Percentiles rank a stretch among this genome's conserved stretches.
phyloP scores from a whole-genome alignment of 1,140 invertebrate species.

The Drosophila pectinifera region DNA sequence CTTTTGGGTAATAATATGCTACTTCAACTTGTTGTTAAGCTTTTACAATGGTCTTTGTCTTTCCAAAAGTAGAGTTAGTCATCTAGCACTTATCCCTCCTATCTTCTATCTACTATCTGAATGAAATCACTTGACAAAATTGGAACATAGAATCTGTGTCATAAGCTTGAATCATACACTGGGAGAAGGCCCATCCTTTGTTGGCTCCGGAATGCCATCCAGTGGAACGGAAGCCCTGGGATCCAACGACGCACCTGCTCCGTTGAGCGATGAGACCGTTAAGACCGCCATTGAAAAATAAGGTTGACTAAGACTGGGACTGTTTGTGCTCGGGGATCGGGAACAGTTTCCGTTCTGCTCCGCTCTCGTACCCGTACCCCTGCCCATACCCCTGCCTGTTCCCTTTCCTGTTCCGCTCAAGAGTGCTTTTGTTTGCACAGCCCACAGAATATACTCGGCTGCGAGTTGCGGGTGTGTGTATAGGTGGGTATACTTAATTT shows the following conservation, averaged over 20 bases:
- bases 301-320: conserved; percentile 26
- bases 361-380: too few relatives aligned
- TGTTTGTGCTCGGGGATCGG: conserved; percentile 5
- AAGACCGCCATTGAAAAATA: conserved; percentile 23
- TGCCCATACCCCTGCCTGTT: too few relatives aligned
- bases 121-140: conserved; percentile 15
- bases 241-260: conserved; percentile 6
- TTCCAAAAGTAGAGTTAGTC: background rate
- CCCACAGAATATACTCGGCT: background rate
- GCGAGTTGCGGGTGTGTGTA: conserved; percentile 13
- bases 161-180: background rate
- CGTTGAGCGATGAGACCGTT: background rate
- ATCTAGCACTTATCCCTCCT: background rate
- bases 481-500: conserved; percentile 21
- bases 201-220: background rate
- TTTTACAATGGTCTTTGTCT: background rate
- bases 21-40: background rate
- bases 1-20: too few relatives aligned
- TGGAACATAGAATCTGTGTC: background rate
- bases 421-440: background rate
- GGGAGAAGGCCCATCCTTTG: conserved; percentile 13
- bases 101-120: conserved; percentile 1
- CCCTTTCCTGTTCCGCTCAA: background rate
- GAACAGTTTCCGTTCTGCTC: background rate
- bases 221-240: conserved; percentile 6